Evolutionary conservation across 1,140 invertebrate genomes (phyloP).

Genomic region (Drosophila elegans): DNA sequence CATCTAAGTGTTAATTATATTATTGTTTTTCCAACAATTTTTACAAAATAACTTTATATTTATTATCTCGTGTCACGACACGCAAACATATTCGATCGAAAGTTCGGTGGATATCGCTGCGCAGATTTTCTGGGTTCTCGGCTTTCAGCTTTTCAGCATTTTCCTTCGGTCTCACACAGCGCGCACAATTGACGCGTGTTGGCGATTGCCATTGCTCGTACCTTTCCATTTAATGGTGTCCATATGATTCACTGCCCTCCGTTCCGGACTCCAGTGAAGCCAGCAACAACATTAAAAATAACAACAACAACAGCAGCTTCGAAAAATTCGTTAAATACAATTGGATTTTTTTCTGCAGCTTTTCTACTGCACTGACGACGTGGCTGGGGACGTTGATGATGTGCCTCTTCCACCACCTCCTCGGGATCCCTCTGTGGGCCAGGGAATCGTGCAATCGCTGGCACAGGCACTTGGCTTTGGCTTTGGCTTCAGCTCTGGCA

Average conservation of each 20-base stretch:
- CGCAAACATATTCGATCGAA: constrained; percentile 20
- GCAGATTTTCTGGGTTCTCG: constrained; percentile 30
- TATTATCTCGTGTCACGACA: constrained; percentile 33
- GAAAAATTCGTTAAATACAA: constrained; percentile 83
- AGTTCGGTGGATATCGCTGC: constrained; percentile 17
- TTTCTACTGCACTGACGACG: constrained; percentile 61
- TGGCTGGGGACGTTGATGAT: constrained; percentile 73
- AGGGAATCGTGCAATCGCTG: constrained; percentile 70
- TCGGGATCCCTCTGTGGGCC: constrained; percentile 33
- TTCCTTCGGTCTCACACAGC: constrained; percentile 68
- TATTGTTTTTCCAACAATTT: no score
- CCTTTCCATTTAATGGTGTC: constrained; percentile 83
- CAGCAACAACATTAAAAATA: constrained; percentile 4
- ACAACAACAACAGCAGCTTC: constrained; percentile 1
- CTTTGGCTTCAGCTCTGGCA: constrained; percentile 25
- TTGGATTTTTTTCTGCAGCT: constrained; percentile 65
- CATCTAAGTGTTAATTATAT: no score
- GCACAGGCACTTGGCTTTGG: constrained; percentile 24
- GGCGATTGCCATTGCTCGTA: constrained; percentile 71
- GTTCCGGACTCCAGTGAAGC: constrained; percentile 34
- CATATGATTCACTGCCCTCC: constrained; percentile 77
- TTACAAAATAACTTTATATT: no score
- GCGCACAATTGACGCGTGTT: constrained; percentile 79
- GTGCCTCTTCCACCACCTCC: constrained; percentile 60
- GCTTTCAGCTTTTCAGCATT: constrained; percentile 24